A percentile compares a stretch with the other conserved stretches of the same genome.
Evolutionary conservation across 1,140 invertebrate species (phyloP).

Genomic region (Proctacanthus coquilletti): DNA sequence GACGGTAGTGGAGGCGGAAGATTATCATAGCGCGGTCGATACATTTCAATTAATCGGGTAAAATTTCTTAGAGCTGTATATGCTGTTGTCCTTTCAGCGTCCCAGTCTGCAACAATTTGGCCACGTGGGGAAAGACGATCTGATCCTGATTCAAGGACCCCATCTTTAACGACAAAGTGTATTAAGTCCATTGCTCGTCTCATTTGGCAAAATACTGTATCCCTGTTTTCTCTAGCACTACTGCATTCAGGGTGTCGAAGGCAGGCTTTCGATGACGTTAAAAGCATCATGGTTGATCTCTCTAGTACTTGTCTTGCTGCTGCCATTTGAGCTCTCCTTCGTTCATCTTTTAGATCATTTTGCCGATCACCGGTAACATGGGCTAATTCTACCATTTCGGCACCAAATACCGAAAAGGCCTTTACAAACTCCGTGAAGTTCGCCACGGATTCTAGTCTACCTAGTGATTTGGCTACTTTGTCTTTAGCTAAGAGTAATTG

Average conservation of each 20-base stretch:
- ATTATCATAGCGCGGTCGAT: constrained; percentile 6
- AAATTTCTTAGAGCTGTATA: constrained; percentile 66
- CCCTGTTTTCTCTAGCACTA: constrained; percentile 83
- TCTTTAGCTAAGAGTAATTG: constrained; percentile 91
- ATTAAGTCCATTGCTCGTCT: constrained; percentile 92
- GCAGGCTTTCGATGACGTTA: constrained; percentile 92
- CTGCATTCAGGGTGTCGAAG: constrained; percentile 88
- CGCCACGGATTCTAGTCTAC: constrained; percentile 79
- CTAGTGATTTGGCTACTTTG: constrained; percentile 77
- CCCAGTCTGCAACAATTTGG: constrained; percentile 34
- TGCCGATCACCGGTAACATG: constrained; percentile 72
- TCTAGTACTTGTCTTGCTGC: constrained; percentile 89
- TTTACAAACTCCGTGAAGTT: constrained; percentile 99
- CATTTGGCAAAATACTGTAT: constrained; percentile 97
- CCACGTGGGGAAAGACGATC: constrained; percentile 24
- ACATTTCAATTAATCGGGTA: constrained; percentile 67
- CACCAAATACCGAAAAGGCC: constrained; percentile 95
- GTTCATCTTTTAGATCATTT: constrained; percentile 88
- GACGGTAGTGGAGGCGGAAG: not conserved
- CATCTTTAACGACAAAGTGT: constrained; percentile 93
- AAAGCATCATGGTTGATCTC: constrained; percentile 92
- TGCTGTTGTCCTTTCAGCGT: constrained; percentile 51
- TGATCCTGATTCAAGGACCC: constrained; percentile 46
- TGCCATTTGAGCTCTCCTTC: constrained; percentile 86
- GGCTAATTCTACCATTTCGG: constrained; percentile 95